A percentile compares a stretch with the other conserved stretches of the same genome.
These are phyloP conservation scores for Chascanopsetta lugubris DNA, from an alignment of 2,113 vertebrate genomes.

Conservation along the genomic window DNA sequence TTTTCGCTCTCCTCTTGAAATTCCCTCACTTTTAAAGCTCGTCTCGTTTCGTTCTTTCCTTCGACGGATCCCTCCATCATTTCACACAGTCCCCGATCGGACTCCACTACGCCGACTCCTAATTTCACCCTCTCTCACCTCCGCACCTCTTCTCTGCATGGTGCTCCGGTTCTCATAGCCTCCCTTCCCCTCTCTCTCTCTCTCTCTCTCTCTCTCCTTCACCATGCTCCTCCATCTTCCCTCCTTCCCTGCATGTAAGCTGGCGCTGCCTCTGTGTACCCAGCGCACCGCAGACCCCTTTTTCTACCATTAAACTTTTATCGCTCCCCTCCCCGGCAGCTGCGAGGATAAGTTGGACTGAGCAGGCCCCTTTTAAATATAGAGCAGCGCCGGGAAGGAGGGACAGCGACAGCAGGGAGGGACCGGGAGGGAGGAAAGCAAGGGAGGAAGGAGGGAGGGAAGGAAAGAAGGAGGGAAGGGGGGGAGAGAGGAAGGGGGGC, in stretches of 20 bases:
- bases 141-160: no score
- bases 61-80: constrained; percentile 19
- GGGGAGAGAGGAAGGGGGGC: not conserved
- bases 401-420: constrained; percentile 24
- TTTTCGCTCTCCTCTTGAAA: no score
- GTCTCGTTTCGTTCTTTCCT: no score
- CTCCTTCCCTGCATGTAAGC: constrained; percentile 51
- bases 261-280: constrained; percentile 60
- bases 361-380: constrained; percentile 82
- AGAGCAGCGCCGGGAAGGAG: constrained; percentile 71
- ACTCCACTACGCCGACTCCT: constrained; percentile 20
- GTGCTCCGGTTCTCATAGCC: constrained; percentile 10
- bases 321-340: constrained; percentile 75
- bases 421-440: constrained; percentile 26
- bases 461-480: not conserved
- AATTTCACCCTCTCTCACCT: constrained; percentile 7
- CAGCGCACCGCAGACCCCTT: constrained; percentile 73
- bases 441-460: not conserved
- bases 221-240: constrained; percentile 21
- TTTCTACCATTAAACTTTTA: constrained; percentile 83
- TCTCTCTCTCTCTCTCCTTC: constrained; percentile 21
- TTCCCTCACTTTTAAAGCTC: no score
- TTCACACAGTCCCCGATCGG: constrained; percentile 13
- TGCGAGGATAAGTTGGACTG: constrained; percentile 81
- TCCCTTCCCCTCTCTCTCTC: not conserved